Evolutionary conservation across 2,113 vertebrate species (phyloP).

Genomic region (Bos javanicus): DNA sequence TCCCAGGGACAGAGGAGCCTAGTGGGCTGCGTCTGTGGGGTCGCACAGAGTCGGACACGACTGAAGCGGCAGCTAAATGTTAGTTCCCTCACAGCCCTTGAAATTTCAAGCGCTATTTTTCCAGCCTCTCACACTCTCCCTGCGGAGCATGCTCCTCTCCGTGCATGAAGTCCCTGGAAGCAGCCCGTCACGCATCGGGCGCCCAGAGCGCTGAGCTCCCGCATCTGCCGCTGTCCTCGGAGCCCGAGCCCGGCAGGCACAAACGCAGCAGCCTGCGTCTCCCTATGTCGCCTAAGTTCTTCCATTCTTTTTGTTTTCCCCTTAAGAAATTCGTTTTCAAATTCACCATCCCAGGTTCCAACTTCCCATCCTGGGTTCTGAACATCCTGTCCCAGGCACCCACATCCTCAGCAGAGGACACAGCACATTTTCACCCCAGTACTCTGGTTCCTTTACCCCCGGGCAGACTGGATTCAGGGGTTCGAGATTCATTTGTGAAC

Average conservation of each 20-base stretch:
- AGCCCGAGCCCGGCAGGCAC: fast-evolving
- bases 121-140: background rate
- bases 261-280: background rate
- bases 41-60: no score
- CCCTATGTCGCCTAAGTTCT: background rate
- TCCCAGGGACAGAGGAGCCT: no score
- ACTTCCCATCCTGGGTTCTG: background rate
- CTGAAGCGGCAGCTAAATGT: background rate
- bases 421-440: background rate
- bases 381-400: no score
- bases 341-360: background rate
- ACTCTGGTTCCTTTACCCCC: background rate
- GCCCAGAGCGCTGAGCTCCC: fast-evolving
- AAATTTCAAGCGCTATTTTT: background rate
- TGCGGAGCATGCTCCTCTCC: fast-evolving
- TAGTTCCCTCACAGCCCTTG: background rate
- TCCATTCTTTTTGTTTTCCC: background rate
- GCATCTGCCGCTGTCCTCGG: background rate
- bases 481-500: background rate
- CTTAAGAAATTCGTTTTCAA: background rate
- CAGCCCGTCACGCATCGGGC: fast-evolving
- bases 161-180: fast-evolving
- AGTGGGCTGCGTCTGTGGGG: no score
- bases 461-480: background rate
- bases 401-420: background rate